These are phyloP conservation scores for Mesitornis unicolor DNA, from an alignment of 2,113 vertebrate genomes.

Conservation along the genomic window DNA sequence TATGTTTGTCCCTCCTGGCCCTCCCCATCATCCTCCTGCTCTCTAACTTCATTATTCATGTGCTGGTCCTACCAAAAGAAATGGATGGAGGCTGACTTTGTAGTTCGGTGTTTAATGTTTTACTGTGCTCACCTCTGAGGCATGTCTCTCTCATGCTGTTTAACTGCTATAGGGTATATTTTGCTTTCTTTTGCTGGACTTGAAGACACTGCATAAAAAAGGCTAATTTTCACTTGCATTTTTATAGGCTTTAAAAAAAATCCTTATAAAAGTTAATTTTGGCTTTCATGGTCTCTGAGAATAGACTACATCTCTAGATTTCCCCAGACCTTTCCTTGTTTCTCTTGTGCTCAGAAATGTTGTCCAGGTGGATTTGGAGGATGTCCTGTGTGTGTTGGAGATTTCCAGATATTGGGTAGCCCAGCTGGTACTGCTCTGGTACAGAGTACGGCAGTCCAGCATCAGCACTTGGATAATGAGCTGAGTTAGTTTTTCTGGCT, in stretches of 20 bases:
- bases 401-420: not conserved
- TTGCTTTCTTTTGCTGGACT: not conserved
- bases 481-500: too few relatives aligned
- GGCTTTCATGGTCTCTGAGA: not conserved
- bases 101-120: not conserved
- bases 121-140: not conserved
- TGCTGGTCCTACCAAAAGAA: not conserved
- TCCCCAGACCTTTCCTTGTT: not conserved
- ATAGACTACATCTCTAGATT: not conserved
- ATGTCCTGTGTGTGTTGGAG: not conserved
- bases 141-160: not conserved
- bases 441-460: not conserved
- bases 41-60: not conserved
- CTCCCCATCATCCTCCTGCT: not conserved
- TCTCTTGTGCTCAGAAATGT: not conserved
- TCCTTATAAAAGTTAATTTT: not conserved
- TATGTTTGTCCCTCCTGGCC: not conserved
- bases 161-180: not conserved
- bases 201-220: not conserved
- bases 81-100: not conserved
- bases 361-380: not conserved
- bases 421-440: not conserved
- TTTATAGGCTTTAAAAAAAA: not conserved
- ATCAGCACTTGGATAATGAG: not conserved
- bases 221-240: not conserved